Base-by-base conservation (phyloP, 2,113 vertebrate genomes). In the Proteles cristata region DNA sequence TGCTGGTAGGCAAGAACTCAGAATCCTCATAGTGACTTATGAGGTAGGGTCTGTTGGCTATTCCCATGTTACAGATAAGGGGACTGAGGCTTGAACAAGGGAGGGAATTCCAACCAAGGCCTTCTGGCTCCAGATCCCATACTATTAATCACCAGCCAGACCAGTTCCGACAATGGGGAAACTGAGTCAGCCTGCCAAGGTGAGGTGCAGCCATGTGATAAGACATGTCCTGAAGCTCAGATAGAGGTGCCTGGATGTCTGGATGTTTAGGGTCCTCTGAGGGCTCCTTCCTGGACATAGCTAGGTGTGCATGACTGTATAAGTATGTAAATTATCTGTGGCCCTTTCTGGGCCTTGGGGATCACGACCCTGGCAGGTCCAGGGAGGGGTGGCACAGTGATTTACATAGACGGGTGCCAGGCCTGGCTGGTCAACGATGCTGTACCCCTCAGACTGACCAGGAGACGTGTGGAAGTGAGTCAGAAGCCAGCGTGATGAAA, bases 371-470 rank as follows among this genome's bases (percentile, higher is more conserved):
- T 14, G 26, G 35, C 14, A n/a, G 16, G 35, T n/a, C n/a, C 14
- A 19, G 35, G 79, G 23, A 0, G 12, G 17, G 35, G 6, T 14
- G 2, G 16, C 9, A 1, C 39, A 33, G 21, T 53, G 84, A 35
- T 43, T 19, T 2, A 7, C 28, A 11, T 1, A 1, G n/a, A 15
- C 3, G 39, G 5, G 19, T 2, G 39, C 11, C 88, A 17, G 31
- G 17, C 43, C 58, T 19, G 50, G 50, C 50, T 50, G 50, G 50
- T 12, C 50, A 50, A 11, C 9, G 53, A 1, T 19, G 16, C 14
- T 1, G 5, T 3, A 10, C 7, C 68, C 19, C 10, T 80, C 35
- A 7, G 45, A 23, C 26, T 21, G 15, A 0, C 10, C 53, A 2
- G 77, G 17, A 31, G 63, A 28, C 0, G 5, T 16, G 48, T 23